A percentile compares a stretch with the other conserved stretches of the same genome.
phyloP scores from a whole-genome alignment of 2,113 vertebrate genomes.

The Dipodomys ordii region DNA sequence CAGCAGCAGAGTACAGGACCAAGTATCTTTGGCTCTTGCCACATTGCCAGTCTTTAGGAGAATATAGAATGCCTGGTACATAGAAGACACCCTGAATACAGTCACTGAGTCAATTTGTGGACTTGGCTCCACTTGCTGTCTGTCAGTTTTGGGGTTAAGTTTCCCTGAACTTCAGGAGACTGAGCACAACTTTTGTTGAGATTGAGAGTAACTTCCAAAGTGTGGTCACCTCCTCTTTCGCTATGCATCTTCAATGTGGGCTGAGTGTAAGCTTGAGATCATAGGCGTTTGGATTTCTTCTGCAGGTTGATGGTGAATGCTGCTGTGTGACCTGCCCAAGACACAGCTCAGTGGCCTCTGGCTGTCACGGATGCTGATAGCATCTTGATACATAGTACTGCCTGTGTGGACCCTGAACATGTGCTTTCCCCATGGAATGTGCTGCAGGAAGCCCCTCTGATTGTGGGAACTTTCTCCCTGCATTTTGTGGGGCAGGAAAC shows the following conservation, averaged over 20 bases:
- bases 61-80: background rate
- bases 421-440: background rate
- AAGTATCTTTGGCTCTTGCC: background rate
- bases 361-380: constrained; percentile 1
- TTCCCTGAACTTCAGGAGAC: background rate
- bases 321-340: background rate
- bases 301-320: background rate
- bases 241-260: background rate
- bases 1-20: background rate
- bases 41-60: too few species aligned
- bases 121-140: background rate
- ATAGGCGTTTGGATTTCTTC: background rate
- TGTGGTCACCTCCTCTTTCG: background rate
- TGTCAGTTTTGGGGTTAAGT: background rate
- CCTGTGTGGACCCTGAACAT: background rate
- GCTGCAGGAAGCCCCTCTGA: background rate
- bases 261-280: background rate
- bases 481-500: constrained; percentile 69
- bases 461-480: constrained; percentile 70
- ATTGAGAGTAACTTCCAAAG: background rate
- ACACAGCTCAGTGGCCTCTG: background rate
- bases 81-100: background rate
- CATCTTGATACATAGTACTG: background rate
- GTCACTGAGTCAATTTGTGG: background rate
- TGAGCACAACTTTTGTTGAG: background rate